Base-by-base conservation (phyloP, 2,113 vertebrate genomes). In the Numida meleagris region DNA sequence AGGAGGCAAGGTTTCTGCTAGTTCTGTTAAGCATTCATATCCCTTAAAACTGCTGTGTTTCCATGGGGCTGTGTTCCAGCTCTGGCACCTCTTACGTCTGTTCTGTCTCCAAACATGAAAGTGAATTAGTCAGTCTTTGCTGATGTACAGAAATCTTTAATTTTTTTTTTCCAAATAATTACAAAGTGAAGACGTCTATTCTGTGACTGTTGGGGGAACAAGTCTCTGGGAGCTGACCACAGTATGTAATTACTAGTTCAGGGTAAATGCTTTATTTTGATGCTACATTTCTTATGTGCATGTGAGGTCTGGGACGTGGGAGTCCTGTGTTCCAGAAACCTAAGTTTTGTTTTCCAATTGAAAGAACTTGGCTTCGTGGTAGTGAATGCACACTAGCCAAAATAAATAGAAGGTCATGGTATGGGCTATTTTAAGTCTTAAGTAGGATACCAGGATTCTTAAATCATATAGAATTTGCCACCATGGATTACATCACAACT, bases 401-500 rank as follows among this genome's bases (percentile, higher is more conserved):
- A 93, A 75, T 78, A 94, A 96, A 93, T 10, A 90, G 55, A 89
- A 93, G 76, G 91, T 84, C 61, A 72, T 83, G 90, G 76, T 46
- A 23, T 63, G 43, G 82, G 43, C 82, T 88, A 86, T 96, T 89
- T 96, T 90, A 94, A 93, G 89, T 74, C 38, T 50, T 42, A 31
- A 89, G 61, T 34, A 75, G 88, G 93, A 90, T 83, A 93, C 46
- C 68, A 81, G 72, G n/a, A 71, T 95, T 88, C 77, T 93, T 87
- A 95, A 94, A 82, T 94, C 42, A 89, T 78, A 74, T 51, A 84
- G 89, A 91, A 95, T 96, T 96, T 94, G 61, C 65, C 65, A 75
- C 38, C 7, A 4, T 92, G 76, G 73, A 75, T 95, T 90, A 90
- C 86, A 71, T 94, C 61, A 81, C 0, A 0, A 61, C 29, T 55